Evolutionary conservation across 2,797 vertebrate genomes (phyloP).

Genomic region (Scarus forsteni): DNA sequence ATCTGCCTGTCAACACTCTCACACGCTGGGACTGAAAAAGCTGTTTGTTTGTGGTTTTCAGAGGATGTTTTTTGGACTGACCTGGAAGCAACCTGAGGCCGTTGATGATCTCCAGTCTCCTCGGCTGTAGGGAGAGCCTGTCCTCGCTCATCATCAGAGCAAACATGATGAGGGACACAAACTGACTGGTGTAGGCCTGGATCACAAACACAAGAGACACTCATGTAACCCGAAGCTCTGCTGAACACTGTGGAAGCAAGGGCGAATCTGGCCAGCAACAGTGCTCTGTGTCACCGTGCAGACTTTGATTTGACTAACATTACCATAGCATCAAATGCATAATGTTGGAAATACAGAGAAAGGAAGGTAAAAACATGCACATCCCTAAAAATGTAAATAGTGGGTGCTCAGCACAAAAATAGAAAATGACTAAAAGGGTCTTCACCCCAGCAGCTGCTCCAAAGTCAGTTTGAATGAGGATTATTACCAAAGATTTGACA

Average conservation of each 20-base stretch:
- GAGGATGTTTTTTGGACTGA: conserved; percentile 64
- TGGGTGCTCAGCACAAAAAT: no score
- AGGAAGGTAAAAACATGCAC: no score
- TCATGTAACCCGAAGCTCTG: not conserved
- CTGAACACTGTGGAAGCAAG: not conserved
- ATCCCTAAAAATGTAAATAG: no score
- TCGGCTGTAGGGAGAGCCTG: conserved; percentile 91
- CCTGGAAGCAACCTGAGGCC: conserved; percentile 89
- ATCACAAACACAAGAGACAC: conserved; percentile 41
- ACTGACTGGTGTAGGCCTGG: conserved; percentile 97
- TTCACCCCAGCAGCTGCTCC: no score
- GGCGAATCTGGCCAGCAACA: not conserved
- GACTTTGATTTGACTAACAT: not conserved
- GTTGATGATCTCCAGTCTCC: conserved; percentile 91
- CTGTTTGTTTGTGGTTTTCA: not conserved
- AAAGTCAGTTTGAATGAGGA: no score
- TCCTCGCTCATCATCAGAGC: conserved; percentile 96
- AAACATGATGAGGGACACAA: conserved; percentile 94
- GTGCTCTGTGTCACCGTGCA: not conserved
- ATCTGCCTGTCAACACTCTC: not conserved
- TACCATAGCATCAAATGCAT: not conserved
- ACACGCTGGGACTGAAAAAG: not conserved
- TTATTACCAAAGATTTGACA: no score
- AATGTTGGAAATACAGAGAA: not conserved
- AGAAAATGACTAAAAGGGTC: no score